Evolutionary conservation across 2,113 vertebrate genomes (phyloP), one percentile per base, ranked within the genome.

Genomic region (Melospiza georgiana): DNA sequence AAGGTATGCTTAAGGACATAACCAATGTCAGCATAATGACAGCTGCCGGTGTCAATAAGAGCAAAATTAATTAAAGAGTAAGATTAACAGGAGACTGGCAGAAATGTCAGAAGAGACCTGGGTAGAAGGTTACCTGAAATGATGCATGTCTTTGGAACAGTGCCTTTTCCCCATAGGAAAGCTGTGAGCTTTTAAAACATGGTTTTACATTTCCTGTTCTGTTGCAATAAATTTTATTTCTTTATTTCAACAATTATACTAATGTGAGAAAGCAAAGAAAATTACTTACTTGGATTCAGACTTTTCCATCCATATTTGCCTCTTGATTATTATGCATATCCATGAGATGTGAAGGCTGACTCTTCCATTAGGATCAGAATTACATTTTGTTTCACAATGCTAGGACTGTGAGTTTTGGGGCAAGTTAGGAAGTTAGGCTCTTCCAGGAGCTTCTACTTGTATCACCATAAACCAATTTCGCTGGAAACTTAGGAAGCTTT

Each of bases 341-440:
- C 18, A 11, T n/a, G 37, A 52, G n/a, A n/a, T 52, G 13, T n/a
- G 51, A 69, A 80, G 67, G 31, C 16, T 79, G 35, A 23, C 9
- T 57, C 30, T 86, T 68, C 14, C 1, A 0, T n/a, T 69, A 58
- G 0, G 0, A 25, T 55, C 3, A 17, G 41, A 41, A 81, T 54
- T 54, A 65, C 39, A 58, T 67, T 89, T 44, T 52, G 5, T 31
- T 74, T 80, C 37, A 51, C 28, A 66, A 71, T 0, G 2, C 16
- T 61, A n/a, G 55, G 43, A 22, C 11, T 61, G 3, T 27, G 8
- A 17, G 66, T 48, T 68, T 62, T 62, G 55, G 69, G 23, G 6
- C 1, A 5, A 85, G 33, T 72, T 67, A 79, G 28, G 49, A 89
- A 81, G 17, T 49, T 13, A 49, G 46, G 8, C 25, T 75, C 17